Evolutionary conservation across 2,797 vertebrate genomes (phyloP).

Genomic region (Antennarius maculatus): DNA sequence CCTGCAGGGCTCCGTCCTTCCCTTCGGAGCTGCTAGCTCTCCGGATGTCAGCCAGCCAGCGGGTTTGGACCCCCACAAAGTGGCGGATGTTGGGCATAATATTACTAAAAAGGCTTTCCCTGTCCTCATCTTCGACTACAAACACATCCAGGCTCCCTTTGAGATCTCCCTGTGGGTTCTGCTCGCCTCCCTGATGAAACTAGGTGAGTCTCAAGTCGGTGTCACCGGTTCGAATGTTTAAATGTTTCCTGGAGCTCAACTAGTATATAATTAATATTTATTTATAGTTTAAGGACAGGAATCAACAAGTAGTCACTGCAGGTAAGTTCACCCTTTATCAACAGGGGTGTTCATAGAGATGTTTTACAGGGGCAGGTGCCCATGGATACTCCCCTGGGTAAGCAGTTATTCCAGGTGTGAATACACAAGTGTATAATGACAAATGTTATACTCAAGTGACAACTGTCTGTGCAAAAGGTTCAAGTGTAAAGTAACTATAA

Average conservation of each 20-base stretch:
- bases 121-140: conserved; percentile 86
- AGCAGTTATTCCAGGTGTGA: too few relatives aligned
- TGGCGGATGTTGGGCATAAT: rapidly evolving
- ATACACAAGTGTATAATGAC: too few relatives aligned
- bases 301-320: not conserved
- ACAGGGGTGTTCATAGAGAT: not conserved
- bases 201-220: conserved; percentile 83
- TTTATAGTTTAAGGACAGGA: too few relatives aligned
- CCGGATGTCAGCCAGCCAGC: conserved; percentile 23
- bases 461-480: too few relatives aligned
- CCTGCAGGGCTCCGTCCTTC: conserved; percentile 58
- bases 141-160: conserved; percentile 83
- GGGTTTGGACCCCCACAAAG: rapidly evolving
- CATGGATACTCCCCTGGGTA: too few relatives aligned
- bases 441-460: too few relatives aligned
- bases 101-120: conserved; percentile 85
- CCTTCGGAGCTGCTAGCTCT: conserved; percentile 61
- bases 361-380: too few relatives aligned
- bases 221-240: not conserved
- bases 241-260: too few relatives aligned
- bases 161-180: conserved; percentile 94
- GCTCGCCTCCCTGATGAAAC: conserved; percentile 94
- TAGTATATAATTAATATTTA: too few relatives aligned
- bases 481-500: too few relatives aligned
- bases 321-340: not conserved